These are phyloP conservation scores for Premnoplex brunnescens DNA, from an alignment of 2,797 vertebrate species.

Conservation along the genomic window DNA sequence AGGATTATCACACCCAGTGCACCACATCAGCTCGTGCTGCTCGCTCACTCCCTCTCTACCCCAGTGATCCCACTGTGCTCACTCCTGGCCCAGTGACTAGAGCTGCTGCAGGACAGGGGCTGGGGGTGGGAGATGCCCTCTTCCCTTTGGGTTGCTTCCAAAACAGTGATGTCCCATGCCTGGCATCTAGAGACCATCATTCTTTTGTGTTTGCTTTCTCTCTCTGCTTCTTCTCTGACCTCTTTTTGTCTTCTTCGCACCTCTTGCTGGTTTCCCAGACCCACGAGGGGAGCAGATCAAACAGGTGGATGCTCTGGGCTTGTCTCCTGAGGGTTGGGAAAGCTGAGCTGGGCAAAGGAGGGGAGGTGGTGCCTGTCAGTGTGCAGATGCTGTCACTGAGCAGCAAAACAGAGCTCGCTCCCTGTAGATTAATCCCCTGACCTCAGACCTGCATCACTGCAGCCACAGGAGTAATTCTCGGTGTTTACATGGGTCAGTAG, in stretches of 20 bases:
- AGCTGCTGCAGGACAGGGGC: neutral
- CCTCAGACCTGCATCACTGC: conserved; percentile 5
- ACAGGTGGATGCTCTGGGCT: neutral
- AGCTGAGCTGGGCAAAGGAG: neutral
- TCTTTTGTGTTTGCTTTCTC: neutral
- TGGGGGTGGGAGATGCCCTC: neutral
- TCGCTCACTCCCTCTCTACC: neutral
- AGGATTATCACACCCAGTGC: neutral
- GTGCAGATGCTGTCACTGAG: neutral
- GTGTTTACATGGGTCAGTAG: conserved; percentile 43
- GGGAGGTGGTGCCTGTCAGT: neutral
- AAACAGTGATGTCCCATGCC: neutral
- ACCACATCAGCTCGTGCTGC: neutral
- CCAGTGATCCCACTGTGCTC: neutral
- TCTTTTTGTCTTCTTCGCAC: neutral
- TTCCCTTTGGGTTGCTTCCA: neutral
- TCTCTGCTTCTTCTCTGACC: neutral
- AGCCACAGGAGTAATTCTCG: neutral
- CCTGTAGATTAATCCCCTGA: conserved; percentile 36
- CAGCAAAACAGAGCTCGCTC: neutral
- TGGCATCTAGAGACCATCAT: neutral
- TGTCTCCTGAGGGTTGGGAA: neutral
- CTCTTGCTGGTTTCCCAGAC: neutral
- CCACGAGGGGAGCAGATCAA: neutral
- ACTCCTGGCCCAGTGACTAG: neutral